phyloP scores from a whole-genome alignment of 2,888 invertebrate genomes.

The Philhelius pedissequus region DNA sequence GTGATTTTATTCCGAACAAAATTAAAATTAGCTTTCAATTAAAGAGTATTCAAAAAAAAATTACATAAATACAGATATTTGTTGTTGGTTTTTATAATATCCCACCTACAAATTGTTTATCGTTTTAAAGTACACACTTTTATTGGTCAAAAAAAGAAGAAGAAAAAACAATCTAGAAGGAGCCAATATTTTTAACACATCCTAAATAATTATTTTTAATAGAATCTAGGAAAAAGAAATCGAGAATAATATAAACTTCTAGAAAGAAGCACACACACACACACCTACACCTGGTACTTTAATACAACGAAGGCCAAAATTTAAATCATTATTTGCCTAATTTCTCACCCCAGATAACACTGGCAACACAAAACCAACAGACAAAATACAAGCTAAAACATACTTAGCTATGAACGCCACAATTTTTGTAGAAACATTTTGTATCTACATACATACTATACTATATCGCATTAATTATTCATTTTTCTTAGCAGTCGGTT shows the following conservation, averaged over 20 bases:
- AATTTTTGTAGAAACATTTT: neutral
- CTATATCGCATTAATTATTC: neutral
- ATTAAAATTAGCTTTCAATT: no score
- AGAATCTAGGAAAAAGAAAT: neutral
- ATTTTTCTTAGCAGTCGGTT: constrained; percentile 38
- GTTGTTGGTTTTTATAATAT: neutral
- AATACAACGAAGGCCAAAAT: neutral
- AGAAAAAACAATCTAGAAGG: neutral
- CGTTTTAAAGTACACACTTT: neutral
- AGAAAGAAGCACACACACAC: constrained; percentile 1
- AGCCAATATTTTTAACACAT: neutral
- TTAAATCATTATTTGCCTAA: constrained; percentile 37
- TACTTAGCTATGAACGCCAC: constrained; percentile 12
- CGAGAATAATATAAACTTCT: neutral
- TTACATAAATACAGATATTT: no score
- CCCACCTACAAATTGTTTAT: neutral
- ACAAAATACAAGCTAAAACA: constrained; percentile 36
- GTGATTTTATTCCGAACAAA: no score
- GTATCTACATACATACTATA: neutral
- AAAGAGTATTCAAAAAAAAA: no score
- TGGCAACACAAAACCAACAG: constrained; percentile 35
- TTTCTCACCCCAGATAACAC: constrained; percentile 28
- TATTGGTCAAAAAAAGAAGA: neutral
- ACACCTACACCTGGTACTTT: neutral
- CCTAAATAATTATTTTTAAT: constrained; percentile 22